Evolutionary conservation across 2,113 vertebrate genomes (phyloP), one percentile per base, ranked within the genome.

Genomic region (human): DNA sequence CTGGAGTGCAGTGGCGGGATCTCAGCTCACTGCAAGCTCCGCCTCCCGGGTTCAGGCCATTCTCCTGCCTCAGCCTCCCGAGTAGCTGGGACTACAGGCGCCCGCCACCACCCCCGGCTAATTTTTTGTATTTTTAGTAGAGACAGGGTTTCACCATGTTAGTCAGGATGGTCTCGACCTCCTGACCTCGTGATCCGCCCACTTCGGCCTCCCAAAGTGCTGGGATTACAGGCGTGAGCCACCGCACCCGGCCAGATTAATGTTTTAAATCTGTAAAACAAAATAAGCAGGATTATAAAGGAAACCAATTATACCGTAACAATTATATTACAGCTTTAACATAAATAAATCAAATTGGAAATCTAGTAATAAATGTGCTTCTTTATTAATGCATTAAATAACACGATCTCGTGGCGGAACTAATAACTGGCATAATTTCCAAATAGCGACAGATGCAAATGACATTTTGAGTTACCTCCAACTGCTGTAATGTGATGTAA

Each of bases 51-150:
- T 55, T 55, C 2, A 0, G 1, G 6, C 6, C 17, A 20, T 55
- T 55, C 52, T 55, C 52, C 17, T 55, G 52, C 52, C 52, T 55
- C 52, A 55, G 0, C 52, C 52, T 55, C 52, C 52, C 0, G 0
- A 20, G 52, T 20, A 55, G 52, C 52, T 55, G 52, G 6, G 18
- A 55, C 2, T 55, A 2, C 52, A 55, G 18, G 52, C 6, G 6
- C 52, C 50, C 5, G 52, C 52, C 52, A 55, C 52, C 6, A 7
- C 0, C 6, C 52, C 6, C 0, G 0, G 6, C 17, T 55, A 2
- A 7, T 7, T 55, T 55, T 55, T 20, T 55, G 18, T 55, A 7
- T 55, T 55, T 55, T 55, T 55, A 55, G 52, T 55, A 55, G 18
- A 2, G 18, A 55, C 52, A 0, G 52, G 18, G 52, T 55, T 55